These are phyloP conservation scores for Lepus townsendii DNA, from an alignment of 2,797 vertebrate genomes.

Conservation along the genomic window DNA sequence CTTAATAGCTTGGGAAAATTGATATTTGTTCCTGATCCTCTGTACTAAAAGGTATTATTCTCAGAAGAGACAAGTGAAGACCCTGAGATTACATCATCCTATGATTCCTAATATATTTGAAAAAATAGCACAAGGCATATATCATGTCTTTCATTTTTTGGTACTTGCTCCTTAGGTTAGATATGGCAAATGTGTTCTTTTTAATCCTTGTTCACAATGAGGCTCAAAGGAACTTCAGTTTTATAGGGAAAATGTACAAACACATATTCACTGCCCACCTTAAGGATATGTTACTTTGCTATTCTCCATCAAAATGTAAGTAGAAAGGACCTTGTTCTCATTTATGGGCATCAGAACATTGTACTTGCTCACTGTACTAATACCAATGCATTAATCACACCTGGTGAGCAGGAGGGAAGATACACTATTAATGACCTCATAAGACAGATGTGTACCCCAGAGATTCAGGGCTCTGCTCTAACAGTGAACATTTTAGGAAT, in stretches of 20 bases:
- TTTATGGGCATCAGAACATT: background rate
- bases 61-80: constrained; percentile 1
- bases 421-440: background rate
- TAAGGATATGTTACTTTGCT: background rate
- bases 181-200: background rate
- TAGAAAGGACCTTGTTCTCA: background rate
- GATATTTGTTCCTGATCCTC: constrained; percentile 5
- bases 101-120: constrained; percentile 31
- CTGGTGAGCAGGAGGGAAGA: background rate
- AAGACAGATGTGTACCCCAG: background rate
- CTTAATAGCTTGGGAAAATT: background rate
- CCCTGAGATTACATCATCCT: constrained; percentile 10
- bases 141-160: constrained; percentile 34
- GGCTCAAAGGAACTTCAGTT: background rate
- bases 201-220: background rate
- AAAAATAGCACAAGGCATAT: background rate
- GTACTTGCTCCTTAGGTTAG: background rate
- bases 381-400: background rate
- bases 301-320: background rate
- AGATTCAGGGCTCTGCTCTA: background rate
- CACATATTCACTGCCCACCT: background rate
- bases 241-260: background rate
- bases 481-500: background rate
- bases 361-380: background rate
- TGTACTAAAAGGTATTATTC: constrained; percentile 35